These are phyloP conservation scores for Amphiura filiformis DNA, from an alignment of 35 echinoderm and acorn worm genomes.

Conservation along the genomic window DNA sequence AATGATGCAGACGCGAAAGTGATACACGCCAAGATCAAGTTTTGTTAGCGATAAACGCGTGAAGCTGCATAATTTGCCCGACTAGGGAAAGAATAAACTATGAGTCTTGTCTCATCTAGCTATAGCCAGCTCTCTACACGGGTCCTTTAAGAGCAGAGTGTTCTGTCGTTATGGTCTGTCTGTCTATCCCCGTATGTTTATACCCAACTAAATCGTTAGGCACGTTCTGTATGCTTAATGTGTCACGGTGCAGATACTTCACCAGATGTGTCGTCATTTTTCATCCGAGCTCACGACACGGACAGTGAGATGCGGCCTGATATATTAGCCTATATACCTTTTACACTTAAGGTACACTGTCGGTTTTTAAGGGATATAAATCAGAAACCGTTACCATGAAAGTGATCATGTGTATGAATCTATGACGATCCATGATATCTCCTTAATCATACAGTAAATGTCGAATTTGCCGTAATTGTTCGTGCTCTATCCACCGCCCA, in stretches of 20 bases:
- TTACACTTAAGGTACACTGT: too few species aligned
- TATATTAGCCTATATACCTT: too few species aligned
- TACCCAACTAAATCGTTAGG: neutral
- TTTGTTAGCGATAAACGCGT: neutral
- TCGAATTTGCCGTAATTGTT: too few species aligned
- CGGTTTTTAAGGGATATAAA: too few species aligned
- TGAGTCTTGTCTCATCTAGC: neutral
- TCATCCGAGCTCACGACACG: too few species aligned
- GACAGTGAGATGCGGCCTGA: too few species aligned
- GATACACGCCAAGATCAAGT: constrained; percentile 5
- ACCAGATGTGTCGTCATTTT: neutral
- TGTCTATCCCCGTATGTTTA: neutral
- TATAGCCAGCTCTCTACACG: neutral
- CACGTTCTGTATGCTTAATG: constrained; percentile 7
- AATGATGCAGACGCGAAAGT: neutral
- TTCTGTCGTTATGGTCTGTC: neutral
- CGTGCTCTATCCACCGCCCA: too few species aligned
- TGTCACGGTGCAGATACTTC: neutral
- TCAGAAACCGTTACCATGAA: too few species aligned
- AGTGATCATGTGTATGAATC: too few species aligned
- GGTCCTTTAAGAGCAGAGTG: too few species aligned
- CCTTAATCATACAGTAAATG: too few species aligned
- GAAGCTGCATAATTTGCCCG: neutral
- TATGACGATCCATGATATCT: too few species aligned
- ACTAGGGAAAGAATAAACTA: neutral